A percentile compares a stretch with the other conserved stretches of the same genome.
Conservation (phyloP, 2,797 vertebrate genomes). For the Sebastes hubbsi region DNA sequence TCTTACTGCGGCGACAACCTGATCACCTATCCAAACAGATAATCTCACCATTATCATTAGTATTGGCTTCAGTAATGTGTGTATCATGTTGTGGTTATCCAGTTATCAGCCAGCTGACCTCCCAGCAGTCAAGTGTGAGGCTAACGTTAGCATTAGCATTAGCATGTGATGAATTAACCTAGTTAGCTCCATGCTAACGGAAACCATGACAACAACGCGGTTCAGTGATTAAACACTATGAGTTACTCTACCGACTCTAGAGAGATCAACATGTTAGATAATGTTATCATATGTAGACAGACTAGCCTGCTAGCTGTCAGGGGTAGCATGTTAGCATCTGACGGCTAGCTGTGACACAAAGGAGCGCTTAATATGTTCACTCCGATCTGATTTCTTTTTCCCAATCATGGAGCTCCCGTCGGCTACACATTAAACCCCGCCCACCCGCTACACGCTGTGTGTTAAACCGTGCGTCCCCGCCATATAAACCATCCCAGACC, state of each 20-base stretch:
- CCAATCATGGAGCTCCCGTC: not conserved
- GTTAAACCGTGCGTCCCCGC: slow-evolving; percentile 31
- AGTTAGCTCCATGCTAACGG: slow-evolving; percentile 1
- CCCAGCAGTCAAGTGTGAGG: not conserved
- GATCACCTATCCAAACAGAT: not conserved
- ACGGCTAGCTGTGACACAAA: slow-evolving; percentile 54
- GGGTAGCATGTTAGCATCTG: slow-evolving; percentile 60
- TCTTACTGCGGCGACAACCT: not conserved
- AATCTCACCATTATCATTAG: not conserved
- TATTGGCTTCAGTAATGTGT: not conserved
- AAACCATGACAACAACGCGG: not conserved
- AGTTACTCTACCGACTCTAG: too few relatives aligned
- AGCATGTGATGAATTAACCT: slow-evolving; percentile 68
- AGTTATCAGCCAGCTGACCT: too few relatives aligned
- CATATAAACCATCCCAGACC: not conserved
- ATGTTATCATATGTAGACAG: not conserved
- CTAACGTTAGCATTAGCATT: slow-evolving; percentile 58
- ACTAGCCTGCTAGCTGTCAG: slow-evolving; percentile 6
- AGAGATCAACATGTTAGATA: too few relatives aligned
- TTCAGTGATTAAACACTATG: not conserved
- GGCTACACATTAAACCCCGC: slow-evolving; percentile 8
- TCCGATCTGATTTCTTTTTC: accelerated
- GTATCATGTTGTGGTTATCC: too few relatives aligned
- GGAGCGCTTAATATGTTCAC: slow-evolving; percentile 61
- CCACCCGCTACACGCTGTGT: not conserved